phyloP scores from a whole-genome alignment of 2,888 invertebrate genomes.

The Macropis europaea region DNA sequence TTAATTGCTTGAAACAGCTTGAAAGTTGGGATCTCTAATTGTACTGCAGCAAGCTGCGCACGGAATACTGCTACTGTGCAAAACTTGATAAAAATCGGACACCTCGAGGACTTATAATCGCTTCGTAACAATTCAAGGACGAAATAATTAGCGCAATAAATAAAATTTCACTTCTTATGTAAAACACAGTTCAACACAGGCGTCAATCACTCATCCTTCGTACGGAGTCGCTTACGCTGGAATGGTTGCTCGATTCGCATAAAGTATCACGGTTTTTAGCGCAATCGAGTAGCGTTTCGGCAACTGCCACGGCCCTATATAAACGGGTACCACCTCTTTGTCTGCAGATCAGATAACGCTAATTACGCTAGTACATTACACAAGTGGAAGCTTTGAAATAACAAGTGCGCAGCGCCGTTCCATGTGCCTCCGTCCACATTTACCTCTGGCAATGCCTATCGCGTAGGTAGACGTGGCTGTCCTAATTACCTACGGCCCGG shows the following conservation, averaged over 20 bases:
- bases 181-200: background rate
- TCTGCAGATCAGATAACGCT: slow-evolving; percentile 58
- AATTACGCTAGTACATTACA: slow-evolving; percentile 58
- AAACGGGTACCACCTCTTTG: slow-evolving; percentile 54
- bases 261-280: slow-evolving; percentile 20
- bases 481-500: slow-evolving; percentile 62
- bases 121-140: background rate
- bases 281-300: slow-evolving; percentile 44
- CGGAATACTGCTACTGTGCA: no score
- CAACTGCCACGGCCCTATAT: slow-evolving; percentile 33
- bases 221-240: background rate
- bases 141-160: background rate
- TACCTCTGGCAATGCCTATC: slow-evolving; percentile 62
- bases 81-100: no score
- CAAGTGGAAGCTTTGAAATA: slow-evolving; percentile 50
- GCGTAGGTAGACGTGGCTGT: slow-evolving; percentile 58
- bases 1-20: no score
- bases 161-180: no score
- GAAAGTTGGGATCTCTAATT: no score
- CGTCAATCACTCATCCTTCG: background rate
- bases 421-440: slow-evolving; percentile 47
- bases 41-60: no score
- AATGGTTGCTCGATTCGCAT: background rate
- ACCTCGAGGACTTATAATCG: no score
- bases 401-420: slow-evolving; percentile 50